Evolutionary conservation across 2,888 invertebrate genomes (phyloP).

Genomic region (Linyphia triangularis): DNA sequence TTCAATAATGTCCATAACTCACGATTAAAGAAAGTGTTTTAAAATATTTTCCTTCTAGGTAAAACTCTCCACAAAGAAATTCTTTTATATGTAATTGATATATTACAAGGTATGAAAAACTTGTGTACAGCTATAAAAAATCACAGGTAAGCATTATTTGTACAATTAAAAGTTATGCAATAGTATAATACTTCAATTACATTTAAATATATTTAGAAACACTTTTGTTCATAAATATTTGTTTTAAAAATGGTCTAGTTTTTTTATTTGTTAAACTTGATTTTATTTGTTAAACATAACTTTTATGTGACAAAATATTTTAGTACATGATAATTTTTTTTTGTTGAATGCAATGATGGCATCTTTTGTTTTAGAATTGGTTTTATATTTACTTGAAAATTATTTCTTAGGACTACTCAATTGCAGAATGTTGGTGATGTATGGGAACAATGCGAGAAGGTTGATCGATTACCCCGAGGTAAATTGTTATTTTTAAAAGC

Average conservation of each 20-base stretch:
- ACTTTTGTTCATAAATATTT: not conserved
- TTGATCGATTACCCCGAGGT: slow-evolving; percentile 53
- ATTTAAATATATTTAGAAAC: not conserved
- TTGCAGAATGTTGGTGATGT: slow-evolving; percentile 57
- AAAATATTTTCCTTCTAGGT: slow-evolving; percentile 37
- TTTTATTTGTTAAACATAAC: not conserved
- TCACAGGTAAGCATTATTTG: slow-evolving; percentile 30
- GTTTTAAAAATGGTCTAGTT: too few species aligned
- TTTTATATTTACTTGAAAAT: not conserved
- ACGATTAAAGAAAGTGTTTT: too few species aligned
- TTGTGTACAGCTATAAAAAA: slow-evolving; percentile 50
- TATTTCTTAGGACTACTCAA: not conserved
- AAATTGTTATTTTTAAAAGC: too few species aligned
- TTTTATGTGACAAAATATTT: not conserved
- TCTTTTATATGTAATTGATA: slow-evolving; percentile 18
- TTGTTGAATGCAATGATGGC: not conserved
- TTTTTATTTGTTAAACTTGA: too few species aligned
- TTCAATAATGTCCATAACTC: too few species aligned
- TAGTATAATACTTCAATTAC: too few species aligned
- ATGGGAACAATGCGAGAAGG: slow-evolving; percentile 65
- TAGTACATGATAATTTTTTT: not conserved
- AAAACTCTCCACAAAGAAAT: slow-evolving; percentile 36
- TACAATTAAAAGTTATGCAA: too few species aligned
- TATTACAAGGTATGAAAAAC: slow-evolving; percentile 46
- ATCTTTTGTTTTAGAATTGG: not conserved